Conservation (phyloP, 1,140 invertebrate genomes). For the Triops longicaudatus region DNA sequence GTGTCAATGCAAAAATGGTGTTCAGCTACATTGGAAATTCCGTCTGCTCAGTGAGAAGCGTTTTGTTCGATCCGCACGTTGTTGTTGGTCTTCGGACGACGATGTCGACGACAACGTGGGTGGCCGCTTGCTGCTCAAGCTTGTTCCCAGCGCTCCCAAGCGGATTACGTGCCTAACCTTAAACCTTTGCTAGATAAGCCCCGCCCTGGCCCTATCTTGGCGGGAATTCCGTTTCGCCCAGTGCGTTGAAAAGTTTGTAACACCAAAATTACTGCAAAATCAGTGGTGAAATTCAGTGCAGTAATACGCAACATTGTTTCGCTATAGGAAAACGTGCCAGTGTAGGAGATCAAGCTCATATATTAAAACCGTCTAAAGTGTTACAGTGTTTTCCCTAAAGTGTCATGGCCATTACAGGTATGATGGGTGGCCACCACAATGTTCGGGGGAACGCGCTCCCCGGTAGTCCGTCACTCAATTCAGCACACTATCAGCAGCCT, state of each 20-base stretch:
- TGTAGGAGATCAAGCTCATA: too few species aligned
- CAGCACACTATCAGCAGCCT: neutral
- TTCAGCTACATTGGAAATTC: neutral
- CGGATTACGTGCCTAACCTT: conserved; percentile 1
- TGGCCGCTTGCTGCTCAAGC: neutral
- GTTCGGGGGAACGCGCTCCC: neutral
- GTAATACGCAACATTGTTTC: too few species aligned
- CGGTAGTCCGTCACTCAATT: neutral
- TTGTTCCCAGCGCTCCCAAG: neutral
- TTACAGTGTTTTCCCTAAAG: neutral
- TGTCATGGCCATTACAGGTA: conserved; percentile 7
- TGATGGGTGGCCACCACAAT: neutral
- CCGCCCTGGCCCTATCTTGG: too few species aligned
- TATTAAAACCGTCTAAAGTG: too few species aligned
- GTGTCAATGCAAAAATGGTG: neutral
- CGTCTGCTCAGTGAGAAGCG: neutral
- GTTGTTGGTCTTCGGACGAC: conserved; percentile 10
- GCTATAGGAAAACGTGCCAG: too few species aligned
- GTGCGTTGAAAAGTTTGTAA: too few species aligned
- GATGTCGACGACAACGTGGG: conserved; percentile 13
- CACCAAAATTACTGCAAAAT: too few species aligned
- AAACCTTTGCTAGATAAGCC: neutral
- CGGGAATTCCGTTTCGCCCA: too few species aligned
- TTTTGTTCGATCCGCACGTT: neutral
- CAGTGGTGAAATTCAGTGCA: too few species aligned